Conservation (phyloP, 30 jellyfish, hydroid and myxozoan genomes). For the Catostylus mosaicus region DNA sequence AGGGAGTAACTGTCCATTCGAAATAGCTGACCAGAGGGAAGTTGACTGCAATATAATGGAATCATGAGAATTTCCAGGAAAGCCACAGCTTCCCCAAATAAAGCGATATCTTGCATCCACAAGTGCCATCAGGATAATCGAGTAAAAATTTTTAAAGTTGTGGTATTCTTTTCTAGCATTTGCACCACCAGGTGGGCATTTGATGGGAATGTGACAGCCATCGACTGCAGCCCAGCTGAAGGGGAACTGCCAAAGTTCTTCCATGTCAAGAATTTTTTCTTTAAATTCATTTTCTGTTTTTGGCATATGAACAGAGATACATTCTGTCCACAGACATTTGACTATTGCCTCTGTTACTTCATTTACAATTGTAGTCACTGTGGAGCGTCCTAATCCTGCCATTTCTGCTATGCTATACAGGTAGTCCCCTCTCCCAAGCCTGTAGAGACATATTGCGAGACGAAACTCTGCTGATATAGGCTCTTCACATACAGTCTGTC, state of each 20-base stretch:
- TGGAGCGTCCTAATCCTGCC: conserved; percentile 50
- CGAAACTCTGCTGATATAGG: conserved; percentile 63
- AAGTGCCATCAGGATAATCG: conserved; percentile 61
- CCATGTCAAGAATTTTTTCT: conserved; percentile 25
- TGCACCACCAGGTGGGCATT: conserved; percentile 53
- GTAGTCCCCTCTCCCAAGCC: conserved; percentile 48
- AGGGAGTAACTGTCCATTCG: not conserved
- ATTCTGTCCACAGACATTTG: not conserved
- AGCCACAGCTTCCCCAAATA: conserved; percentile 67
- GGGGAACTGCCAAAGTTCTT: conserved; percentile 59
- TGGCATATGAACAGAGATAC: conserved; percentile 19
- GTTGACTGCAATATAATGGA: conserved; percentile 9
- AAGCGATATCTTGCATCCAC: conserved; percentile 61
- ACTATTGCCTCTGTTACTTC: conserved; percentile 8
- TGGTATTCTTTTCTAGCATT: conserved; percentile 49
- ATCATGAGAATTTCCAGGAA: conserved; percentile 69
- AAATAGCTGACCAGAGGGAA: not conserved
- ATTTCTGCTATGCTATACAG: conserved; percentile 55
- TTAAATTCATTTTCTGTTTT: conserved; percentile 26
- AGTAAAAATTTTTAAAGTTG: conserved; percentile 61
- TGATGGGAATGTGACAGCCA: conserved; percentile 63
- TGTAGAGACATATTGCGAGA: conserved; percentile 14
- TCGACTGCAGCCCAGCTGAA: conserved; percentile 44
- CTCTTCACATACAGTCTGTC: conserved; percentile 38
- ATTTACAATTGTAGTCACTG: conserved; percentile 11